A percentile compares a stretch with the other conserved stretches of the same genome.
Evolutionary conservation across 2,113 vertebrate species (phyloP).

Genomic region (Erythrocebus patas): DNA sequence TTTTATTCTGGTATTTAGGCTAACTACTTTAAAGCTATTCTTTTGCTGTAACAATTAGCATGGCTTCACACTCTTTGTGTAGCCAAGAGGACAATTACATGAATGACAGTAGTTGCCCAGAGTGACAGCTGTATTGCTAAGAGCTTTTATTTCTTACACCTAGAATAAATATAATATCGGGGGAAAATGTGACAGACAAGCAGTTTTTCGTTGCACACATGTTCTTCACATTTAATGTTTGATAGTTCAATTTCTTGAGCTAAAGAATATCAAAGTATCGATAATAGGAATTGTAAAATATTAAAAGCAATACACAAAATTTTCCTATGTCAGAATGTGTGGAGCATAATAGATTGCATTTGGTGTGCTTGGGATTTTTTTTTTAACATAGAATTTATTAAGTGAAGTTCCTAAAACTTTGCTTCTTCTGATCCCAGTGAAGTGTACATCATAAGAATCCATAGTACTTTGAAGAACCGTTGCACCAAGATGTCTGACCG

Average conservation of each 20-base stretch:
- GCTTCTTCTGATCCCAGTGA: constrained; percentile 83
- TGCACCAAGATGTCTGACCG: constrained; percentile 82
- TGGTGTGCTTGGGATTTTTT: constrained; percentile 87
- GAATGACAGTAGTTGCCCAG: constrained; percentile 85
- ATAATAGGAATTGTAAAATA: constrained; percentile 90
- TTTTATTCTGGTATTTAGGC: constrained; percentile 90
- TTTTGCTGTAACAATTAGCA: constrained; percentile 97
- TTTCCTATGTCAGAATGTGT: constrained; percentile 88
- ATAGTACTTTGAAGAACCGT: constrained; percentile 81
- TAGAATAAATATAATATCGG: constrained; percentile 81
- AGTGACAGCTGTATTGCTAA: constrained; percentile 86
- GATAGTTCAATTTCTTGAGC: constrained; percentile 87
- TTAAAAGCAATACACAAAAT: constrained; percentile 92
- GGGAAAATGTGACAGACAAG: constrained; percentile 87
- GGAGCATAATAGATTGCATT: constrained; percentile 89
- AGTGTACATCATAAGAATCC: constrained; percentile 81
- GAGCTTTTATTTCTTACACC: constrained; percentile 86
- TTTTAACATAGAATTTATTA: constrained; percentile 87
- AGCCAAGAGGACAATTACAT: constrained; percentile 84
- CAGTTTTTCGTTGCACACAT: constrained; percentile 92
- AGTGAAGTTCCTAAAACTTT: constrained; percentile 83
- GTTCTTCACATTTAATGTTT: constrained; percentile 90
- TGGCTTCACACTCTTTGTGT: constrained; percentile 95
- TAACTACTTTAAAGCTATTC: constrained; percentile 91
- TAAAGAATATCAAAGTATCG: constrained; percentile 90